A percentile compares a stretch with the other conserved stretches of the same genome.
These are phyloP conservation scores for Falco biarmicus DNA, from an alignment of 2,797 vertebrate species.

Conservation along the genomic window DNA sequence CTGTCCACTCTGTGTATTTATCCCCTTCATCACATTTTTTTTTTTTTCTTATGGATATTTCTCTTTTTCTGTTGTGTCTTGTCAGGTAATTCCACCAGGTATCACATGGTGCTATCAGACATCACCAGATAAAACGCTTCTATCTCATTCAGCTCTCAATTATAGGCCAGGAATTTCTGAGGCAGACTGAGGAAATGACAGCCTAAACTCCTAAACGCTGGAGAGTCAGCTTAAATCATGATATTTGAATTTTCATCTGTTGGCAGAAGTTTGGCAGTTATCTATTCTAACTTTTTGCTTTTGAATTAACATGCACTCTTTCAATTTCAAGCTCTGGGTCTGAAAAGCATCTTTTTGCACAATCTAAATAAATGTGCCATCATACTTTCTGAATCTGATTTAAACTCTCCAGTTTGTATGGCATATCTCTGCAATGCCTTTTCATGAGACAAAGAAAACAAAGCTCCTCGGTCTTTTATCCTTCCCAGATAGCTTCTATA, in stretches of 20 bases:
- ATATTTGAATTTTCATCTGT: neutral
- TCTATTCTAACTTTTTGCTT: neutral
- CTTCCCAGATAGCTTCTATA: neutral
- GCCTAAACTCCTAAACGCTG: neutral
- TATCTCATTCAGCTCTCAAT: neutral
- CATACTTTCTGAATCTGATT: neutral
- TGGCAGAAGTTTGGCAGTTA: neutral
- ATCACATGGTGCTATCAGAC: neutral
- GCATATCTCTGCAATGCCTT: neutral
- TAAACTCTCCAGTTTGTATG: neutral
- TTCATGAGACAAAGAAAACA: neutral
- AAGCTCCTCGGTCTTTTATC: neutral
- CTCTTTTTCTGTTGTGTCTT: neutral
- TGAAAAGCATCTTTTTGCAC: neutral
- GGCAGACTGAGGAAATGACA: neutral
- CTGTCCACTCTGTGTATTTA: neutral
- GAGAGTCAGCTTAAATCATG: neutral
- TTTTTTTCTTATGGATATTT: neutral
- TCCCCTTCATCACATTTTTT: neutral
- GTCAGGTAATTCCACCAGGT: neutral
- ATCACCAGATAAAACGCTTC: neutral
- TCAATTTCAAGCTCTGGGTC: neutral
- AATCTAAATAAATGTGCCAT: neutral
- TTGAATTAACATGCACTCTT: neutral
- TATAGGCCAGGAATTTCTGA: neutral